Percentiles rank a stretch among this genome's conserved stretches.
Evolutionary conservation across 2,797 vertebrate species (phyloP).

Genomic region (Semaprochilodus insignis): DNA sequence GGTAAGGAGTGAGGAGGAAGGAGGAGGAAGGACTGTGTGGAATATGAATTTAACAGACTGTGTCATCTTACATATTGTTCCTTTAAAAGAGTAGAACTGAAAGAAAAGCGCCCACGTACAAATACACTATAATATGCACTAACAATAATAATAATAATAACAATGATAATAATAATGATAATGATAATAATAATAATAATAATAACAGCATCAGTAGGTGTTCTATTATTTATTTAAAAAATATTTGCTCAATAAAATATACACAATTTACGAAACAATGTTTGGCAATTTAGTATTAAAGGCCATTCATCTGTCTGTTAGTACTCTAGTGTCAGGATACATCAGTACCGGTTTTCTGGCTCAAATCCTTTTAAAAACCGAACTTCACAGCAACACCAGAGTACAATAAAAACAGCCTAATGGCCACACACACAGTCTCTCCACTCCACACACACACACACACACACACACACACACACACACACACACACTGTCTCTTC

Average conservation of each 20-base stretch:
- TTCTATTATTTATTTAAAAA: constrained; percentile 76
- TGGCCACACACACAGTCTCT: constrained; percentile 30
- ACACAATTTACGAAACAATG: constrained; percentile 72
- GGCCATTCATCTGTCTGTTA: constrained; percentile 63
- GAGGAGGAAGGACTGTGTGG: too few relatives aligned
- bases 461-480: constrained; percentile 41
- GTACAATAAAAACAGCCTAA: constrained; percentile 71
- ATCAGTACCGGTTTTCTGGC: constrained; percentile 96
- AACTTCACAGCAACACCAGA: constrained; percentile 93
- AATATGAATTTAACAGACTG: too few relatives aligned
- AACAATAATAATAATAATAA: not conserved
- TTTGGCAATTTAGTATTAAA: constrained; percentile 67
- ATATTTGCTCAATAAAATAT: constrained; percentile 76
- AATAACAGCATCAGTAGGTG: constrained; percentile 33
- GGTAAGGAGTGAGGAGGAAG: too few relatives aligned
- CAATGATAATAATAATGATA: not conserved
- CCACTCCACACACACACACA: constrained; percentile 38
- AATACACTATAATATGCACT: not conserved
- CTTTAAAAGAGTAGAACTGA: too few relatives aligned
- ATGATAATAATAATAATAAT: constrained; percentile 2
- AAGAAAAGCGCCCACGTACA: too few relatives aligned
- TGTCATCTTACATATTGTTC: too few relatives aligned
- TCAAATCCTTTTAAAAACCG: constrained; percentile 92
- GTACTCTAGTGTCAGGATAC: constrained; percentile 75
- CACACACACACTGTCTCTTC: constrained; percentile 36